phyloP scores from a whole-genome alignment of 2,888 invertebrate species.

The Abscondita cerata region DNA sequence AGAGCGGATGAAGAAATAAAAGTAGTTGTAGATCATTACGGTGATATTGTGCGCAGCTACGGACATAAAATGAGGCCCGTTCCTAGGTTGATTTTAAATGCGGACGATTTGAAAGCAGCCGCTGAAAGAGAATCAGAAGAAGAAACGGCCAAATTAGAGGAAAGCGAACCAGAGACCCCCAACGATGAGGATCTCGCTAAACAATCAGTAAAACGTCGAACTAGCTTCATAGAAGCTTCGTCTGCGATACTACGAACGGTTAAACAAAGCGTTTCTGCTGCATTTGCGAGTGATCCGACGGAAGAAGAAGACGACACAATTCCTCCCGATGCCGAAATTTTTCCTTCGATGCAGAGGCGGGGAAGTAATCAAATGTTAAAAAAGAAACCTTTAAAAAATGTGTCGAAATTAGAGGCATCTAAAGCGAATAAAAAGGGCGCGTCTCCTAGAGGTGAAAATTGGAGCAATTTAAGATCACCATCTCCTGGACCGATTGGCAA shows the following conservation, averaged over 20 bases:
- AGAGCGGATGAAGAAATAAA: constrained; percentile 69
- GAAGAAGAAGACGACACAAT: constrained; percentile 21
- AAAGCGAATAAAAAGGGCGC: constrained; percentile 16
- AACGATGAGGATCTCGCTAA: background rate
- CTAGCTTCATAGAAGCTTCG: constrained; percentile 28
- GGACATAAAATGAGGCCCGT: constrained; percentile 54
- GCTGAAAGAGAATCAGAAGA: constrained; percentile 46
- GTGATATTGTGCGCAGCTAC: constrained; percentile 78
- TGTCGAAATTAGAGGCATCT: constrained; percentile 9
- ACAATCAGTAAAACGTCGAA: constrained; percentile 9
- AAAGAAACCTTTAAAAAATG: constrained; percentile 9
- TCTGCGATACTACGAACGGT: constrained; percentile 17
- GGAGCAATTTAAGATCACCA: constrained; percentile 30
- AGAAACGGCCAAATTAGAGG: constrained; percentile 11
- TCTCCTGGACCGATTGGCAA: constrained; percentile 23
- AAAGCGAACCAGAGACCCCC: background rate
- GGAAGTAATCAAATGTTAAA: constrained; percentile 18
- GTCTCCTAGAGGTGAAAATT: constrained; percentile 20
- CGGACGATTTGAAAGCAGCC: constrained; percentile 51
- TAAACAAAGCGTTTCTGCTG: constrained; percentile 23
- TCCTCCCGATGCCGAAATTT: constrained; percentile 20
- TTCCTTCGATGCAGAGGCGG: constrained; percentile 15
- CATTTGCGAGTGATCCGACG: constrained; percentile 12
- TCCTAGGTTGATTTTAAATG: constrained; percentile 40
- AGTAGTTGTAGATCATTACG: constrained; percentile 80